Base-by-base conservation (phyloP, 2,113 vertebrate species). In the Megaleporinus macrocephalus region DNA sequence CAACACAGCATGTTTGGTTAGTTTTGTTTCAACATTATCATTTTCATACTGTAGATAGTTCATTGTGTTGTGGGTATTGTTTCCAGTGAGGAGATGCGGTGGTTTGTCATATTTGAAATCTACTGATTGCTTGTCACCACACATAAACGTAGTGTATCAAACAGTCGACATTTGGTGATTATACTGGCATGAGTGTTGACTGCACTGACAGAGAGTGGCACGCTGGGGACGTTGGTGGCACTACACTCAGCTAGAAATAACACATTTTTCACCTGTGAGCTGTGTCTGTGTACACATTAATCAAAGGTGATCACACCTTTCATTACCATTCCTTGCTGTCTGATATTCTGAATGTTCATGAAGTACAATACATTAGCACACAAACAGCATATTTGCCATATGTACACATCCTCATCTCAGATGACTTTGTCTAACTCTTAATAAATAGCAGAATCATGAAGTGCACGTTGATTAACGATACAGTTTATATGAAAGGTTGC, bases 201-300 rank as follows among this genome's bases (percentile, higher is more conserved):
- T 70, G 33, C 20, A 12, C 10, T 44, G 33, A 57, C 47, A 75
- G 49, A 59, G 73, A 41, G 51, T 59, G 73, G 14, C 65, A 76
- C 59, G 9, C 33, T 41, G 66, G 66, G 66, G 33, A 20, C 18
- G 33, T 41, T 10, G 14, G 66, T n/a, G 66, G 66, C 36, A 24
- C 66, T 70, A 24, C 66, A 70, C 22, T 70, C 66, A 70, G 66
- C 66, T 44, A 44, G 33, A 70, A 70, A 70, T 14, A 36, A 69
- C 33, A 41, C 33, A 70, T 10, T 41, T 41, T 41, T 69, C 65
- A 69, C 30, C 65, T 41, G 22, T 11, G 9, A 69, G 20, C 22
- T n/a, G 30, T 41, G 33, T 68, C 6, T 69, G 29, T 66, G 29
- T 33, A 36, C 14, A 33, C 29, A 68, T 61, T 61, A 61, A 61